Conservation (phyloP, 2,113 vertebrate genomes). For the Etheostoma spectabile region DNA sequence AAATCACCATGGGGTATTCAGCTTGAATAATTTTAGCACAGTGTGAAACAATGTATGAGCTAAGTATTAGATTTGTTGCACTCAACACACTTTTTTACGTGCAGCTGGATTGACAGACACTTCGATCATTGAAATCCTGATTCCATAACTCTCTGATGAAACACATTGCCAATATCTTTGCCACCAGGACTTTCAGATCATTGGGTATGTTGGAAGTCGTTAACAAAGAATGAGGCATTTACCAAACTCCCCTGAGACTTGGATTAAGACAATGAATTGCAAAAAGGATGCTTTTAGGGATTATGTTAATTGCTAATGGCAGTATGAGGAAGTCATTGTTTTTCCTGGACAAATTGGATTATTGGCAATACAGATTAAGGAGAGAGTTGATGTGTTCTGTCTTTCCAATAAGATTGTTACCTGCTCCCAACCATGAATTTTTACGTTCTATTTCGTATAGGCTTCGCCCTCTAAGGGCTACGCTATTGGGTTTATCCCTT, state of each 20-base stretch:
- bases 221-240: slow-evolving; percentile 61
- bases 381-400: slow-evolving; percentile 49
- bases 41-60: slow-evolving; percentile 74
- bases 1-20: slow-evolving; percentile 79
- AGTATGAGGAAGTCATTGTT: slow-evolving; percentile 76
- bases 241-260: slow-evolving; percentile 66
- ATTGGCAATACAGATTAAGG: slow-evolving; percentile 68
- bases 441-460: too few relatives aligned
- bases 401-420: slow-evolving; percentile 61
- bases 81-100: slow-evolving; percentile 49
- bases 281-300: slow-evolving; percentile 75
- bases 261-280: slow-evolving; percentile 69
- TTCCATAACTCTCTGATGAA: slow-evolving; percentile 27
- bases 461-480: too few relatives aligned
- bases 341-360: slow-evolving; percentile 74
- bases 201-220: slow-evolving; percentile 50
- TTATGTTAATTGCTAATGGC: slow-evolving; percentile 81
- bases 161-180: slow-evolving; percentile 15
- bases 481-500: too few relatives aligned
- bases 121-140: slow-evolving; percentile 32
- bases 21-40: slow-evolving; percentile 77
- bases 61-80: slow-evolving; percentile 64
- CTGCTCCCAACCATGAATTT: slow-evolving; percentile 39
- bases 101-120: slow-evolving; percentile 1
- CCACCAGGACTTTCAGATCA: slow-evolving; percentile 9